These are phyloP conservation scores for Tethya wilhelma DNA, from an alignment of 37 sponge, comb jelly and placozoan genomes.

Conservation along the genomic window DNA sequence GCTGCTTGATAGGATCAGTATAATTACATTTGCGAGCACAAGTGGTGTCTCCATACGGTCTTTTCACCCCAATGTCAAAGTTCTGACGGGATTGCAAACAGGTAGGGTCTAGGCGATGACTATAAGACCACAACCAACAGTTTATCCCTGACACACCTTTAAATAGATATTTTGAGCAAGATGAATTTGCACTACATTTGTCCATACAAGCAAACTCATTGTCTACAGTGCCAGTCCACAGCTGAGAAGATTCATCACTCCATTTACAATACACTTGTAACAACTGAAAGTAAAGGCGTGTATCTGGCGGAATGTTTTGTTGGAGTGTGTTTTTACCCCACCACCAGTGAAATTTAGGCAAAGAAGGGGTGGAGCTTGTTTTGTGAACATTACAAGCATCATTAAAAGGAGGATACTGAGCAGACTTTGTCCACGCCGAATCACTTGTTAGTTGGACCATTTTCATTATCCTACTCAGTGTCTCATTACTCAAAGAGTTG, in stretches of 20 bases:
- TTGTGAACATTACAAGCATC: not conserved
- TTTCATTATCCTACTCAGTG: not conserved
- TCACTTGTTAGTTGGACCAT: constrained; percentile 35
- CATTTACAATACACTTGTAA: not conserved
- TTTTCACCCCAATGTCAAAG: not conserved
- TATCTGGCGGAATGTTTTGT: constrained; percentile 4
- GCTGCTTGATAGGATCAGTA: not conserved
- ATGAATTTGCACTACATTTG: not conserved
- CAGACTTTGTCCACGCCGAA: constrained; percentile 43
- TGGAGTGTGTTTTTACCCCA: not conserved
- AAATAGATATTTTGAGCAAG: constrained; percentile 8
- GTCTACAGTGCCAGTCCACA: not conserved
- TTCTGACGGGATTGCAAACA: not conserved
- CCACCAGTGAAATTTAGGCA: constrained; percentile 54
- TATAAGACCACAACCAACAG: constrained; percentile 22
- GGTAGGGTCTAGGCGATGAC: not conserved
- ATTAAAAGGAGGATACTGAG: constrained; percentile 38
- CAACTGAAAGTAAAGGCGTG: not conserved
- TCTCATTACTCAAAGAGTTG: constrained; percentile 2
- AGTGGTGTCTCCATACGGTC: constrained; percentile 2
- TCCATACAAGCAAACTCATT: not conserved
- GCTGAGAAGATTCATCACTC: not conserved
- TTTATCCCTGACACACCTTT: not conserved
- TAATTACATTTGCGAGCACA: constrained; percentile 7
- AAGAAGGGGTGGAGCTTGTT: not conserved